Evolutionary conservation across 2,113 vertebrate species (phyloP).

Genomic region (Benitochromis conjunctus): DNA sequence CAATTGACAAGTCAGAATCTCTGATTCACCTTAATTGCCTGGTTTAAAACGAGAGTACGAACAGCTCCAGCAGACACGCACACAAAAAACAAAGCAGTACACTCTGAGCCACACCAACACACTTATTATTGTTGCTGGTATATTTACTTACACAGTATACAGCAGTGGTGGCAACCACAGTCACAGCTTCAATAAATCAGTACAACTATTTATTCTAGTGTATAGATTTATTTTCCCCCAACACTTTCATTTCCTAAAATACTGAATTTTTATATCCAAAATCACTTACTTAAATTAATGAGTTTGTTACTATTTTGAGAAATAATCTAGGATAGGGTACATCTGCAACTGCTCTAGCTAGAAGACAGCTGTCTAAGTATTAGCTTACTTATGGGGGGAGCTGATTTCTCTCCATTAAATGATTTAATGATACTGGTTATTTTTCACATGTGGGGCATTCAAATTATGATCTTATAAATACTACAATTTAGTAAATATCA

Average conservation of each 20-base stretch:
- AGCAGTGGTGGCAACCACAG: not conserved
- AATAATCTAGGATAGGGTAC: not conserved
- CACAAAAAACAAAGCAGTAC: not conserved
- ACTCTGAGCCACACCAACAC: not conserved
- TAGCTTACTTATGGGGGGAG: not conserved
- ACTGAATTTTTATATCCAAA: not conserved
- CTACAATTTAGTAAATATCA: not conserved
- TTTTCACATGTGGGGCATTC: not conserved
- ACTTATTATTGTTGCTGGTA: not conserved
- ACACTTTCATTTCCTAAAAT: not conserved
- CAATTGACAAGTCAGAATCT: not conserved
- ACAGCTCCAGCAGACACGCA: not conserved
- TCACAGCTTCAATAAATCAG: not conserved
- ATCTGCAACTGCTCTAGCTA: not conserved
- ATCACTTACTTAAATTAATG: not conserved
- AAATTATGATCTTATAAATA: not conserved
- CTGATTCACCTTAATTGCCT: not conserved
- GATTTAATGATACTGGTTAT: not conserved
- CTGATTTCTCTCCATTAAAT: not conserved
- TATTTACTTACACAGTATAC: not conserved
- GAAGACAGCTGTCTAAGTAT: not conserved
- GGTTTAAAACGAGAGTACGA: not conserved
- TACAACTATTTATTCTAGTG: not conserved
- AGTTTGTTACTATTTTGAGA: not conserved
- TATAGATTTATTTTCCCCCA: not conserved